Conservation (phyloP, 2,113 vertebrate genomes). For the Eidolon helvum region DNA sequence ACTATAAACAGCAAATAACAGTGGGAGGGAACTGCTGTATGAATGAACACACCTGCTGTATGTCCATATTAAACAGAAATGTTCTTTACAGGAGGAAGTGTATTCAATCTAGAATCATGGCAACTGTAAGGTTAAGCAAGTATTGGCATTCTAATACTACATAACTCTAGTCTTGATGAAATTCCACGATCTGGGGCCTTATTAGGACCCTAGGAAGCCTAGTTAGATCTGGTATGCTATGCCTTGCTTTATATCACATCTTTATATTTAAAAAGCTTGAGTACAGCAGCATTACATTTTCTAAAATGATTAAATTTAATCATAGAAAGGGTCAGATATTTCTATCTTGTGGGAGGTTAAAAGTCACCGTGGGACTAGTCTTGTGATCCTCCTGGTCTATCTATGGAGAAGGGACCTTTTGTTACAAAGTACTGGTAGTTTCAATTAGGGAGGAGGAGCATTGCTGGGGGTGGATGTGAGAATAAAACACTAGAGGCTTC, state of each 20-base stretch:
- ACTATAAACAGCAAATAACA: background rate
- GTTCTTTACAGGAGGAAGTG: background rate
- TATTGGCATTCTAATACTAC: accelerated
- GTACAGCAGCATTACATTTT: background rate
- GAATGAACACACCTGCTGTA: background rate
- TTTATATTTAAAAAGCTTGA: slow-evolving; percentile 1
- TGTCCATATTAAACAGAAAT: background rate
- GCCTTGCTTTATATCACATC: background rate
- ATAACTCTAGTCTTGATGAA: background rate
- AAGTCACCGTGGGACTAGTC: background rate
- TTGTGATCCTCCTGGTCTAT: background rate
- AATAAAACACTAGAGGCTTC: background rate
- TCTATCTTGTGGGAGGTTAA: background rate
- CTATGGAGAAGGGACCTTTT: background rate
- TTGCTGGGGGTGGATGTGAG: background rate
- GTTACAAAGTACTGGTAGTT: background rate
- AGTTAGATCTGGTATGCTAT: background rate
- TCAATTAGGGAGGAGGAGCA: background rate
- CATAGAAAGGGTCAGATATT: background rate
- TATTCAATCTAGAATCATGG: background rate
- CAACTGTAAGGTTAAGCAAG: background rate
- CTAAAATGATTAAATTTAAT: background rate
- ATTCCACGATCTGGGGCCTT: background rate
- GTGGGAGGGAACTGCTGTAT: background rate
- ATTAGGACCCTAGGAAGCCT: background rate